Evolutionary conservation across 2,797 vertebrate species (phyloP), one percentile per base, ranked within the genome.

Genomic region (Erpetoichthys calabaricus): DNA sequence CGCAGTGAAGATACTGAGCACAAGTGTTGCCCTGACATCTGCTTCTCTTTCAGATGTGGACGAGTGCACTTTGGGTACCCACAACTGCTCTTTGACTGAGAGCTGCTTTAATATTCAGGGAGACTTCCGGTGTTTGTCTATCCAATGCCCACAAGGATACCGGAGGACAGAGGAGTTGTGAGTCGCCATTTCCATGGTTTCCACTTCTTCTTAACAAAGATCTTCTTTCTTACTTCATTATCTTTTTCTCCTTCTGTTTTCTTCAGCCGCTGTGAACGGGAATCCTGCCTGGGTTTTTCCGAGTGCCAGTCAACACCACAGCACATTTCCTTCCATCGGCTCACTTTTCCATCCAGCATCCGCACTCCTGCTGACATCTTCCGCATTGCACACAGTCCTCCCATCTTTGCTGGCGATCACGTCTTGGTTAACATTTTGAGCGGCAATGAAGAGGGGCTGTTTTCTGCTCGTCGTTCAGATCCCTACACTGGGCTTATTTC

Each of bases 21-120:
- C n/a, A n/a, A 6, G 44, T n/a, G 8, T 43, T 43, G 3, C 5
- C 5, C 7, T 8, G 7, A 5, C 7, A 2, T 7, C 42, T 41
- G 5, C 4, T 5, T 42, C n/a, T 5, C 41, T 7, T 25, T 41
- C 53, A 61, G 60, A 61, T 42, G 41, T 59, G 1, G 47, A 61
- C 5, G 60, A 61, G 42, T 61, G 60, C 41, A 6, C 43, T 6
- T 5, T 56, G 25, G 46, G 60, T 5, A 50, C 60, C 6, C 54
- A 56, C 56, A 61, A 61, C 41, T 61, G 56, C 56, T n/a, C 59
- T 1, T n/a, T 4, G 5, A 4, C 45, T 1, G 54, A 56, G 44
- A 61, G 8, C 49, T 61, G 60, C 56, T 61, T 61, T 47, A 61
- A 61, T 42, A 45, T 61, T 6, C 56, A 49, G 56, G 60, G 60